Conservation (phyloP, 2,888 invertebrate species). For the Seladonia tumulorum region DNA sequence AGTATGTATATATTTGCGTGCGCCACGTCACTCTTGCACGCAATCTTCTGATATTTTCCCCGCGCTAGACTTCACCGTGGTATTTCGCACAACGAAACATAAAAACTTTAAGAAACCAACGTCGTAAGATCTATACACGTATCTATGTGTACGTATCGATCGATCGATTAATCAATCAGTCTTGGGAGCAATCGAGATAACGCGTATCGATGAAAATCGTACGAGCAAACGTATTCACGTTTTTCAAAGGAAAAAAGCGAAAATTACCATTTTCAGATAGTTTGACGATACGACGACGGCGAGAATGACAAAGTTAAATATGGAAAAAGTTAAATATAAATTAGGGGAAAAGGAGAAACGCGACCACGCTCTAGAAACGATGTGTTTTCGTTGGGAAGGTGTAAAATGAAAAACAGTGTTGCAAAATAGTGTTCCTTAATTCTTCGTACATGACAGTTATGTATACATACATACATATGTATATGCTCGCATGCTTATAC, state of each 20-base stretch:
- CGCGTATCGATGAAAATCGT: not conserved
- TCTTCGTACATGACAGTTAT: conserved; percentile 18
- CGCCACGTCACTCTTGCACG: not conserved
- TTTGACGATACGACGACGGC: not conserved
- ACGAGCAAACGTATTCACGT: not conserved
- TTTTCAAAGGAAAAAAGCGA: not conserved
- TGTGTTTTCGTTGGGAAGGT: not conserved
- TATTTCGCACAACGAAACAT: not conserved
- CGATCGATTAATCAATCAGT: not conserved
- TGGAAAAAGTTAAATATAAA: not conserved
- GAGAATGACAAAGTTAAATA: not conserved
- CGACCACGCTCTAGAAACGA: not conserved
- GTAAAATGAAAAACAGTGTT: conserved; percentile 16
- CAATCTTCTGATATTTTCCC: no score
- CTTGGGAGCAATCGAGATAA: not conserved
- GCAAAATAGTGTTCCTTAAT: conserved; percentile 37
- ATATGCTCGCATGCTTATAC: not conserved
- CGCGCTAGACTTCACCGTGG: not conserved
- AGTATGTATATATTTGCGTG: not conserved
- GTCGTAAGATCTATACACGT: not conserved
- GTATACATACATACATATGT: conserved; percentile 5
- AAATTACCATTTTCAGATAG: not conserved
- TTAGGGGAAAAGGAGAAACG: not conserved
- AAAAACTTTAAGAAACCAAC: not conserved
- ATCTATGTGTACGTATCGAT: not conserved